Conservation (phyloP, 2,888 invertebrate genomes). For the Thumatha senex region DNA sequence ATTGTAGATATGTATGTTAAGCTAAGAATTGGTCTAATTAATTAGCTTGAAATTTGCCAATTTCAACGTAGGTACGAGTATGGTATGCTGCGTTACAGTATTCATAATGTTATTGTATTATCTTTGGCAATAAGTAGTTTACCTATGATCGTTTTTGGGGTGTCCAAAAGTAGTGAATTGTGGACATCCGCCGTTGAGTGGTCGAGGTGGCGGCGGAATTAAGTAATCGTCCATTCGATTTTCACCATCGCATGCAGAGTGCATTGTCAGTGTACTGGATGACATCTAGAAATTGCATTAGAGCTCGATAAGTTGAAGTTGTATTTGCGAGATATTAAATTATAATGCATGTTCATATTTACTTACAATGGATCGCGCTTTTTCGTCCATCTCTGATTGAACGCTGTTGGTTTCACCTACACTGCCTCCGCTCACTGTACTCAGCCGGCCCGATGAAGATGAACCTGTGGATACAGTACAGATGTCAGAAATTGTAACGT, state of each 20-base stretch:
- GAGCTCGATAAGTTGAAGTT: not conserved
- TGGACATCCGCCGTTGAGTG: slow-evolving; percentile 68
- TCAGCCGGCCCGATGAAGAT: slow-evolving; percentile 92
- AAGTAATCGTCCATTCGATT: slow-evolving; percentile 83
- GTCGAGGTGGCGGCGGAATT: slow-evolving; percentile 86
- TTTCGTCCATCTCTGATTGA: slow-evolving; percentile 92
- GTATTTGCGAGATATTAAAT: not conserved
- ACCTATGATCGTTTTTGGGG: slow-evolving; percentile 71
- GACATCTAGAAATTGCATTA: slow-evolving; percentile 54
- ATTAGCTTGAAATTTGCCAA: too few relatives aligned
- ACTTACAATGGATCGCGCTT: slow-evolving; percentile 79
- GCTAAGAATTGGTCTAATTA: too few relatives aligned
- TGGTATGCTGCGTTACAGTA: too few relatives aligned
- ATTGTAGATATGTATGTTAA: too few relatives aligned
- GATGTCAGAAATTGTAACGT: not conserved
- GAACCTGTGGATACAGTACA: slow-evolving; percentile 80
- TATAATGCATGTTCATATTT: not conserved
- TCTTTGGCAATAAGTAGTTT: slow-evolving; percentile 13
- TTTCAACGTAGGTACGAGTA: too few relatives aligned
- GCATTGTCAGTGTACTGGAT: slow-evolving; percentile 75
- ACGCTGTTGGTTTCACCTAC: slow-evolving; percentile 92
- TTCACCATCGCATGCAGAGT: slow-evolving; percentile 68
- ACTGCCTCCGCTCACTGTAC: slow-evolving; percentile 92
- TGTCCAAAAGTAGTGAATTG: slow-evolving; percentile 79
- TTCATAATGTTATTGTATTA: too few relatives aligned